Percentiles rank a stretch among this genome's conserved stretches.
Evolutionary conservation across 2,113 vertebrate genomes (phyloP).

Genomic region (Dipodomys spectabilis): DNA sequence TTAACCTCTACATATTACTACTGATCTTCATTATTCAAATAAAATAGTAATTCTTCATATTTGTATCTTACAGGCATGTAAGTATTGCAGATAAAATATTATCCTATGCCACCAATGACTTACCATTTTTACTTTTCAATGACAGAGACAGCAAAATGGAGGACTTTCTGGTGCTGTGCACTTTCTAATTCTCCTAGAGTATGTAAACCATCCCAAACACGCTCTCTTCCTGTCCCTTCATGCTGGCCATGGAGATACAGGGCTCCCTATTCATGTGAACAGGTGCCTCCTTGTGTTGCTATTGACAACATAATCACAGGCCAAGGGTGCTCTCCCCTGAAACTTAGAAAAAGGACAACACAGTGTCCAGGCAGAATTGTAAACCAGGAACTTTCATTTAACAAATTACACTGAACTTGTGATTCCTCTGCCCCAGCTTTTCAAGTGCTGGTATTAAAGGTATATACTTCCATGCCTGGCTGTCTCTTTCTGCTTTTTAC

Average conservation of each 20-base stretch:
- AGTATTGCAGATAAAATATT: not conserved
- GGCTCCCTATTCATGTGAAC: no score
- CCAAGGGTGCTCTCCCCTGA: not conserved
- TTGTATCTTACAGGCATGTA: not conserved
- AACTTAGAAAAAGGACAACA: not conserved
- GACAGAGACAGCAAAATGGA: not conserved
- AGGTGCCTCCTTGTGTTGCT: no score
- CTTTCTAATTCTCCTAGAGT: not conserved
- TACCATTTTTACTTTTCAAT: not conserved
- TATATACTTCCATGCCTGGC: not conserved
- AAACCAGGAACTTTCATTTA: not conserved
- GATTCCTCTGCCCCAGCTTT: not conserved
- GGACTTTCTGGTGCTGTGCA: not conserved
- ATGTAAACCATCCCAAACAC: not conserved
- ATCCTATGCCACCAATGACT: not conserved
- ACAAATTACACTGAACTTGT: not conserved
- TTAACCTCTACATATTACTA: not conserved
- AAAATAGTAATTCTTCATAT: not conserved
- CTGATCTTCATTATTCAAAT: slow-evolving; percentile 12
- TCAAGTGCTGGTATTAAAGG: not conserved
- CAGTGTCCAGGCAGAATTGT: not conserved
- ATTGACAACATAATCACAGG: not conserved
- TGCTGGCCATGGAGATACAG: not conserved
- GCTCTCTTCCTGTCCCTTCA: not conserved
- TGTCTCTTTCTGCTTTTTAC: not conserved